These are phyloP conservation scores for Euphonia xanthogaster DNA, from an alignment of 2,797 vertebrate genomes.

Conservation along the genomic window DNA sequence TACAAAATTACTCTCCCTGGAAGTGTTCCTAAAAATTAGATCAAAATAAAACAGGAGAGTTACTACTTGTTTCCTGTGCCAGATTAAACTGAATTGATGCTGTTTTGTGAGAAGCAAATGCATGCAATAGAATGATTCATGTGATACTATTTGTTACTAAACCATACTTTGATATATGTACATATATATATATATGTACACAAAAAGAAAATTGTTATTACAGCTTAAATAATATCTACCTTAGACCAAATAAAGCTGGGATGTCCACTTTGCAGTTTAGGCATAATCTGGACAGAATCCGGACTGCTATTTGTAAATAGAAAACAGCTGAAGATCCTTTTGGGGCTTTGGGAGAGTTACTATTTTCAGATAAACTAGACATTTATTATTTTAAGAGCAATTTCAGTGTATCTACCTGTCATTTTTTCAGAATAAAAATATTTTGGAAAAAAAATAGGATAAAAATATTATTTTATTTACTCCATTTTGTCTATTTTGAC, in stretches of 20 bases:
- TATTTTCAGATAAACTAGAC: neutral
- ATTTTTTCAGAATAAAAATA: neutral
- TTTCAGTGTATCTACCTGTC: neutral
- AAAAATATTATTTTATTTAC: neutral
- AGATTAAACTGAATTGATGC: neutral
- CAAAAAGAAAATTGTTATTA: neutral
- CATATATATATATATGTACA: accelerated
- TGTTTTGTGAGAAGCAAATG: neutral
- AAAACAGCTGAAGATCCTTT: neutral
- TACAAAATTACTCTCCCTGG: neutral
- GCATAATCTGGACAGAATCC: neutral
- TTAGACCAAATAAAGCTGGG: neutral
- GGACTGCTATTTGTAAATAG: neutral
- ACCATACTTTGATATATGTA: neutral
- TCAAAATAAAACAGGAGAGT: neutral
- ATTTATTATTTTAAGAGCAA: neutral
- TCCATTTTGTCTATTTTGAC: neutral
- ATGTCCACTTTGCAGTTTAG: neutral
- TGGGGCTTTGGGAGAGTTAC: neutral
- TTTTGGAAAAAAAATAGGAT: neutral
- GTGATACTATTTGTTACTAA: neutral
- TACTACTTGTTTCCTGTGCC: neutral
- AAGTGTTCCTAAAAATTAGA: neutral
- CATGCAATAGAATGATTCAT: neutral
- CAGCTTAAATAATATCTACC: neutral